A percentile compares a stretch with the other conserved stretches of the same genome.
phyloP scores from a whole-genome alignment of 2,113 vertebrate genomes.

The Engystomops pustulosus region DNA sequence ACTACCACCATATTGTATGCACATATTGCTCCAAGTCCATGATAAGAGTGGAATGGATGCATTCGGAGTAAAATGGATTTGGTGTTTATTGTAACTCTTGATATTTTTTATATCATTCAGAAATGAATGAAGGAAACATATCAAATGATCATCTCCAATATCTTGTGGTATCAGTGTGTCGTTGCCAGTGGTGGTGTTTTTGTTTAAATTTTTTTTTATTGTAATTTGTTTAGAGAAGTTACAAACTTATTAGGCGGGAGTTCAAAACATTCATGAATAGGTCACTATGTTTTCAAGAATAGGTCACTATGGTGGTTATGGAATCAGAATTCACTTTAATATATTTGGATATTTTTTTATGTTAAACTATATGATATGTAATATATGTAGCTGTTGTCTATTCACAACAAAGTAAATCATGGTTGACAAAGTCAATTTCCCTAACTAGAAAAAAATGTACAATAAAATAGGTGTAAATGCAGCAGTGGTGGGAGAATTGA shows the following conservation, averaged over 20 bases:
- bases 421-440: not conserved
- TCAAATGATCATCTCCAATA: not conserved
- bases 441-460: no score
- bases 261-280: not conserved
- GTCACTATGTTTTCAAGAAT: not conserved
- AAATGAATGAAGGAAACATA: not conserved
- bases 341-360: slow-evolving; percentile 24
- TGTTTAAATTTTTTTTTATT: not conserved
- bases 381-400: slow-evolving; percentile 20
- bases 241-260: not conserved
- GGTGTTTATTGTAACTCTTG: not conserved
- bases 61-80: not conserved
- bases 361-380: slow-evolving; percentile 6
- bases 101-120: not conserved
- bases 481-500: not conserved
- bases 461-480: not conserved
- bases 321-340: slow-evolving; percentile 6
- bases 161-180: not conserved
- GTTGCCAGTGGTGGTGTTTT: not conserved
- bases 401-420: not conserved
- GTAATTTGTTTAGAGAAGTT: not conserved
- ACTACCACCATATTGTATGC: not conserved
- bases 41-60: not conserved
- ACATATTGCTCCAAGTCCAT: not conserved
- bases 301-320: not conserved